These are phyloP conservation scores for Paratilapia polleni DNA, from an alignment of 2,113 vertebrate genomes.

Conservation along the genomic window DNA sequence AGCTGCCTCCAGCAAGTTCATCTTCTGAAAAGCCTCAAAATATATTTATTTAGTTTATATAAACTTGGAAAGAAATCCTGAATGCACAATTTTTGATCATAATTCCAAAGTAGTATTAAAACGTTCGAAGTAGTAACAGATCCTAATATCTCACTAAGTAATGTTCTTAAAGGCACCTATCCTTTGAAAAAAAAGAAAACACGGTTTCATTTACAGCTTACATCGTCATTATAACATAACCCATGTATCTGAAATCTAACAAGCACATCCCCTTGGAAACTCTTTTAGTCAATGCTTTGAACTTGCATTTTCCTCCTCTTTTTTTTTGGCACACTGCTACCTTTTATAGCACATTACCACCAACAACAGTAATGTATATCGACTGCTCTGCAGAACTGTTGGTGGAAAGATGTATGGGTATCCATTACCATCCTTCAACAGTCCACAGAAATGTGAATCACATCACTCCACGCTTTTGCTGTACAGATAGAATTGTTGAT, in stretches of 20 bases:
- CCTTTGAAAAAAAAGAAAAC: neutral
- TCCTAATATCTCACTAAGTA: neutral
- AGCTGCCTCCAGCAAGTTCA: neutral
- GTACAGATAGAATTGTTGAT: neutral
- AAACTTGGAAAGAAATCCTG: neutral
- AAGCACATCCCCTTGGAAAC: neutral
- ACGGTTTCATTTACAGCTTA: neutral
- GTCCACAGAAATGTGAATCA: conserved; percentile 21
- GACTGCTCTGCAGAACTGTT: conserved; percentile 3
- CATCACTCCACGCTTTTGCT: neutral
- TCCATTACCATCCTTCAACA: conserved; percentile 37
- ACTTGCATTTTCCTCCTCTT: conserved; percentile 9
- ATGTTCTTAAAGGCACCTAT: neutral
- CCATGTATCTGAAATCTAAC: neutral
- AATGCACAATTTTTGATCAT: neutral
- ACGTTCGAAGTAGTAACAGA: neutral
- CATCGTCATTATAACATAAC: neutral
- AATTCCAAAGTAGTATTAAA: neutral
- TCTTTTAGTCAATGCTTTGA: conserved; percentile 6
- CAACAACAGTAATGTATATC: conserved; percentile 19
- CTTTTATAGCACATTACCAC: conserved; percentile 18
- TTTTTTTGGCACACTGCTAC: conserved; percentile 16
- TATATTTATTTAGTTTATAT: neutral
- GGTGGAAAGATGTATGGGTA: conserved; percentile 12
- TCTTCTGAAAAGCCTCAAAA: neutral